phyloP scores from a whole-genome alignment of 2,113 vertebrate genomes.

The Larimichthys crocea region DNA sequence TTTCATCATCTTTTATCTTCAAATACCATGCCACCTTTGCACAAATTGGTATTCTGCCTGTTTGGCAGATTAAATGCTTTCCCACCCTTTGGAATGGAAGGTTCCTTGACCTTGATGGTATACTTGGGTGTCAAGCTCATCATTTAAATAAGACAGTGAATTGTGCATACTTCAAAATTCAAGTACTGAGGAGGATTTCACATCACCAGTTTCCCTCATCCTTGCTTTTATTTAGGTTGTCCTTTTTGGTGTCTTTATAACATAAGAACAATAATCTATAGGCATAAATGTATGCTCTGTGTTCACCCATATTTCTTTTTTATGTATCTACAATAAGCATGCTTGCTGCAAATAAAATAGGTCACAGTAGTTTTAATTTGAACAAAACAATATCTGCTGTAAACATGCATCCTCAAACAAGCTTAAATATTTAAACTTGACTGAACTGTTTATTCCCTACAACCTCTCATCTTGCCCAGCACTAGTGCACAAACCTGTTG shows the following conservation, averaged over 20 bases:
- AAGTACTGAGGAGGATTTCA: constrained; percentile 21
- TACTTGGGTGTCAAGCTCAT: constrained; percentile 53
- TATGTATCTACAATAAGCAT: constrained; percentile 37
- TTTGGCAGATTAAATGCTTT: constrained; percentile 55
- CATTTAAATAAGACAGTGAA: constrained; percentile 41
- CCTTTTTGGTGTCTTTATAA: neutral
- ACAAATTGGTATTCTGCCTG: constrained; percentile 65
- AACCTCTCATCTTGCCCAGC: constrained; percentile 63
- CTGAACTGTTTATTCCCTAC: constrained; percentile 31
- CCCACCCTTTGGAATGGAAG: constrained; percentile 13
- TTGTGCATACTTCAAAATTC: neutral
- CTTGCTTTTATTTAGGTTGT: neutral
- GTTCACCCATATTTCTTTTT: constrained; percentile 1
- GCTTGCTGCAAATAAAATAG: constrained; percentile 43
- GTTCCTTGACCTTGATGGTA: constrained; percentile 71
- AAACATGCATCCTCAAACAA: constrained; percentile 66
- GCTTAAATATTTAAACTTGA: constrained; percentile 40
- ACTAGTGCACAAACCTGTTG: constrained; percentile 68
- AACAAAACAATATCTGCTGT: constrained; percentile 39
- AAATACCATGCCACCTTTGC: constrained; percentile 64
- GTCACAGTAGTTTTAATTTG: constrained; percentile 41
- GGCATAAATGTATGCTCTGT: neutral
- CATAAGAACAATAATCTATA: neutral
- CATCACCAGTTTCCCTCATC: neutral
- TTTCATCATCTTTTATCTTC: constrained; percentile 70